Evolutionary conservation across 2,797 vertebrate genomes (phyloP), one percentile per base, ranked within the genome.

Genomic region (Bovichtus variegatus): DNA sequence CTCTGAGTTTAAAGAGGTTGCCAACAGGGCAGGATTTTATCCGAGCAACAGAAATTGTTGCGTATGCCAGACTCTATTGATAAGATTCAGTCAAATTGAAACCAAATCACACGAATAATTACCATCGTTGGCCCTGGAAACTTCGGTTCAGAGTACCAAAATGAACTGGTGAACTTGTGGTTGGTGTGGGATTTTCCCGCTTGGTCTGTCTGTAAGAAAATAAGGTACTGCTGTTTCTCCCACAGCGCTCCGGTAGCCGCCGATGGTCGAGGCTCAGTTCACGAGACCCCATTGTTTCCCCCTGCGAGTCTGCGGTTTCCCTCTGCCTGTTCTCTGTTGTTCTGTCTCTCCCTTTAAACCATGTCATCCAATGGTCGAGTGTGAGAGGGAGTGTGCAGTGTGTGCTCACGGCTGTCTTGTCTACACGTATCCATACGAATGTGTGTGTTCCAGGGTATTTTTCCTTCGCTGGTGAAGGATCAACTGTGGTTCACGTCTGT

Each of bases 401-500:
- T 68, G 80, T 76, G 65, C 60, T 79, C 68, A 49, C 25, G 74
- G 83, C 84, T 86, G 87, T 23, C 65, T 74, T n/a, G 86, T 76
- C 82, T 89, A 77, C 81, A 84, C 21, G 23, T 71, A 82, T 79
- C 61, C 53, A 66, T 74, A 66, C 58, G 63, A 75, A 79, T 58
- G 73, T 77, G 86, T 89, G 83, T 88, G 84, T 83, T 82, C 71
- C 38, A 47, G 68, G 29, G 8, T 16, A 51, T 46, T 73, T 58
- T 50, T 57, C 16, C 19, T 65, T 73, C 1, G 3, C 40, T 74
- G 65, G 76, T 65, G 47, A 78, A 81, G 88, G 84, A 90, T 91
- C 87, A 89, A 69, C 88, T 84, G 60, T 71, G 87, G 90, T 89
- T 93, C 91, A 90, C 89, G 92, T 90, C 60, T 90, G 88, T 88